Percentiles rank a stretch among this genome's conserved stretches.
phyloP scores from a whole-genome alignment of 2,888 invertebrate species.

The Drosophila buzzatii region DNA sequence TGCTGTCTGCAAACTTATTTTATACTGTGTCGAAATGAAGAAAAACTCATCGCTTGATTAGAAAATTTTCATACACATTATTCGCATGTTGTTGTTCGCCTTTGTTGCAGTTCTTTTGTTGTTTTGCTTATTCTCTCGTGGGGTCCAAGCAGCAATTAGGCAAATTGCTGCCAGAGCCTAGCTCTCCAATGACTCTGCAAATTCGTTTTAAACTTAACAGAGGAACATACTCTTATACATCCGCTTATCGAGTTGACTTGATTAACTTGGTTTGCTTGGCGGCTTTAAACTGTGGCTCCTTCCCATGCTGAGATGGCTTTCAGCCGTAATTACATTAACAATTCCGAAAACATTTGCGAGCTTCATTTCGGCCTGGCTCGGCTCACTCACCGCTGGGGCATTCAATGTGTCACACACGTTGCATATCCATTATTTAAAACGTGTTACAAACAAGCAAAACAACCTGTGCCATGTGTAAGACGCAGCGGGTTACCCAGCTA shows the following conservation, averaged over 20 bases:
- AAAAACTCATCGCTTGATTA: slow-evolving; percentile 68
- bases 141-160: slow-evolving; percentile 58
- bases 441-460: slow-evolving; percentile 72
- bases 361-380: slow-evolving; percentile 7
- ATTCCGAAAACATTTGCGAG: slow-evolving; percentile 67
- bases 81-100: background rate
- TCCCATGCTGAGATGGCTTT: slow-evolving; percentile 47
- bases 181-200: slow-evolving; percentile 27
- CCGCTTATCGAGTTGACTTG: slow-evolving; percentile 57
- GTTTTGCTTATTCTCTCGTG: background rate
- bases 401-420: slow-evolving; percentile 69
- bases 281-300: background rate
- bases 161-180: slow-evolving; percentile 56
- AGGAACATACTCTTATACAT: slow-evolving; percentile 17
- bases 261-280: slow-evolving; percentile 53
- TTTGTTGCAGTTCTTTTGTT: background rate
- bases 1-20: slow-evolving; percentile 68
- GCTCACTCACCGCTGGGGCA: slow-evolving; percentile 65
- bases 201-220: slow-evolving; percentile 52
- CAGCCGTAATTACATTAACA: slow-evolving; percentile 76
- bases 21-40: slow-evolving; percentile 50
- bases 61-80: slow-evolving; percentile 37
- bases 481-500: slow-evolving; percentile 33
- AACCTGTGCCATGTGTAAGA: slow-evolving; percentile 62
- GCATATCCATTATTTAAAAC: slow-evolving; percentile 77